Conservation (phyloP, 1,140 invertebrate genomes). For the Scaptomyza pallida region DNA sequence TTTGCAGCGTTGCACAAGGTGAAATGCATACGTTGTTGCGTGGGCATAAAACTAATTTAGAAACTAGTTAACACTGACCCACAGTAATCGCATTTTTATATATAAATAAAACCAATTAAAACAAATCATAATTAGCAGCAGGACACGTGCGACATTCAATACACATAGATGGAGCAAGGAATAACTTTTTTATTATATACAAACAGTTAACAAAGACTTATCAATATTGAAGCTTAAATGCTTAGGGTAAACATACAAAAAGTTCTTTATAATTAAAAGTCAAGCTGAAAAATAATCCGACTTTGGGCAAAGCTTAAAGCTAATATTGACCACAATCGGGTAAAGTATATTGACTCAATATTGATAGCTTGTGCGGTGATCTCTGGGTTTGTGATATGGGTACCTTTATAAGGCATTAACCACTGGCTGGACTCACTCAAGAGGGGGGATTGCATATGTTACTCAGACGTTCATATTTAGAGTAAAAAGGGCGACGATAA, state of each 20-base stretch:
- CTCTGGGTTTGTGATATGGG: slow-evolving; percentile 25
- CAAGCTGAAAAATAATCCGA: slow-evolving; percentile 11
- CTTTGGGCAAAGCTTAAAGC: background rate
- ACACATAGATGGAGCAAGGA: background rate
- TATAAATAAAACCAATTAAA: slow-evolving; percentile 9
- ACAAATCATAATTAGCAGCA: slow-evolving; percentile 1
- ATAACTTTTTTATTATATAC: background rate
- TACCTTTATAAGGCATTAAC: slow-evolving; percentile 27
- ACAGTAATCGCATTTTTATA: too few relatives aligned
- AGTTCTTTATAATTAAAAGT: slow-evolving; percentile 29
- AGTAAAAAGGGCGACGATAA: slow-evolving; percentile 25
- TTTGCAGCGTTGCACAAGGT: slow-evolving; percentile 29
- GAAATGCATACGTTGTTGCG: background rate
- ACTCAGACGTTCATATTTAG: slow-evolving; percentile 27
- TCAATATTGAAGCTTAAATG: background rate
- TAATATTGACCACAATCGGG: slow-evolving; percentile 31
- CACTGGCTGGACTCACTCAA: background rate
- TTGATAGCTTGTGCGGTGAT: background rate
- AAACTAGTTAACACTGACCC: background rate
- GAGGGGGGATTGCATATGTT: background rate
- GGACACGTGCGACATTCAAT: background rate
- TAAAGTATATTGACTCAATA: slow-evolving; percentile 2
- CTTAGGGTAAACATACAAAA: slow-evolving; percentile 4
- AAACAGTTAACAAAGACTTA: background rate
- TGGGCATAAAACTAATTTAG: slow-evolving; percentile 1